Evolutionary conservation across 1,140 invertebrate species (phyloP).

Genomic region (Drosophila elegans): DNA sequence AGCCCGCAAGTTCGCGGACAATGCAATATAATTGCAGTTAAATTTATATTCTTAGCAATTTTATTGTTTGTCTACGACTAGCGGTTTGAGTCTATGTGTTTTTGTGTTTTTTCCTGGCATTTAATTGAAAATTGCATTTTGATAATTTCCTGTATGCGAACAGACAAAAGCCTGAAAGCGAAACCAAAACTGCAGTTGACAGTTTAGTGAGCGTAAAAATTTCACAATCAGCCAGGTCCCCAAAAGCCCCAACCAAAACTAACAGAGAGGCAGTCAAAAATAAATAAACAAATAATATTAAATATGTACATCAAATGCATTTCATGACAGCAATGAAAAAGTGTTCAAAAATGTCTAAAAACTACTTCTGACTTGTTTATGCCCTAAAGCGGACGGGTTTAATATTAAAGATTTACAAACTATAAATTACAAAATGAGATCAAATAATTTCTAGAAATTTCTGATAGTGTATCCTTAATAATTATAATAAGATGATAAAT

Average conservation of each 20-base stretch:
- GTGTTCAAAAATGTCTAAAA: not conserved
- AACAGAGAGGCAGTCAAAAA: slow-evolving; percentile 40
- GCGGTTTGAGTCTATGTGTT: slow-evolving; percentile 6
- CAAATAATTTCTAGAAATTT: too few relatives aligned
- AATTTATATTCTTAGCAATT: slow-evolving; percentile 11
- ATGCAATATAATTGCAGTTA: slow-evolving; percentile 4
- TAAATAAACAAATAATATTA: slow-evolving; percentile 57
- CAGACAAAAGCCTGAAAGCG: slow-evolving; percentile 51
- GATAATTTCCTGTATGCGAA: slow-evolving; percentile 54
- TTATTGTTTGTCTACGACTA: not conserved
- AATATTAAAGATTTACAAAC: not conserved
- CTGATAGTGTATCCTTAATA: too few relatives aligned
- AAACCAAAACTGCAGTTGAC: slow-evolving; percentile 66
- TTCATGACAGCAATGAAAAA: slow-evolving; percentile 26
- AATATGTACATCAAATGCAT: slow-evolving; percentile 55
- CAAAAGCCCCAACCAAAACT: slow-evolving; percentile 4
- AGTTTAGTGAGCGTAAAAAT: slow-evolving; percentile 54
- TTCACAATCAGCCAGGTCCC: slow-evolving; percentile 28
- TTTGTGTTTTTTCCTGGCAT: slow-evolving; percentile 12
- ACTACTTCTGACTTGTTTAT: not conserved
- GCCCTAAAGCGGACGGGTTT: not conserved
- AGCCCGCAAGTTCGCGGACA: not conserved
- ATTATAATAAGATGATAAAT: too few relatives aligned
- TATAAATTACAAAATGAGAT: not conserved
- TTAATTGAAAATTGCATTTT: slow-evolving; percentile 68